These are phyloP conservation scores for Carabus problematicus DNA, from an alignment of 2,888 invertebrate genomes.

Conservation along the genomic window DNA sequence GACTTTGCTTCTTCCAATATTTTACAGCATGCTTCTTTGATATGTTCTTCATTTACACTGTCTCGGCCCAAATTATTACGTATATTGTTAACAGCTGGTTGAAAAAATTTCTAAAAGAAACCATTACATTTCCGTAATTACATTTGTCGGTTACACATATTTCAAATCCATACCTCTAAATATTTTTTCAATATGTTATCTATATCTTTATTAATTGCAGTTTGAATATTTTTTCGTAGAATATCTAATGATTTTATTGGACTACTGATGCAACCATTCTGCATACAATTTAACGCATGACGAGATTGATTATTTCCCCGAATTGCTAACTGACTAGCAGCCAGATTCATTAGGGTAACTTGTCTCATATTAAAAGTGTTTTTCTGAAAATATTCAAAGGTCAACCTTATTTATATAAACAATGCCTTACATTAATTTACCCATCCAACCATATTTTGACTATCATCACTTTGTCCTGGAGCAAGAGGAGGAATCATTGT, in stretches of 20 bases:
- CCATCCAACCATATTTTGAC: slow-evolving; percentile 60
- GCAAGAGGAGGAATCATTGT: slow-evolving; percentile 60
- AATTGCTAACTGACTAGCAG: slow-evolving; percentile 66
- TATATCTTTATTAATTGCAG: slow-evolving; percentile 79
- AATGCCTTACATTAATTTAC: slow-evolving; percentile 49
- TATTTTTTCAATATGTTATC: slow-evolving; percentile 79
- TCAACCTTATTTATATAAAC: slow-evolving; percentile 12
- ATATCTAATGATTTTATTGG: slow-evolving; percentile 78
- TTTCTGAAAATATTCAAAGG: slow-evolving; percentile 55
- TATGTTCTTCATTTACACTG: slow-evolving; percentile 78
- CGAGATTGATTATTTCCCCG: slow-evolving; percentile 63
- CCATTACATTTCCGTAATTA: neutral
- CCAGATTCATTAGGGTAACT: slow-evolving; percentile 74
- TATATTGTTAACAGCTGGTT: slow-evolving; percentile 80
- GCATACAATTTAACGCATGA: slow-evolving; percentile 55
- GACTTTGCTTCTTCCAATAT: slow-evolving; percentile 81
- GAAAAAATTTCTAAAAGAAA: slow-evolving; percentile 73
- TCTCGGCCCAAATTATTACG: slow-evolving; percentile 76
- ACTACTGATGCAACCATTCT: slow-evolving; percentile 64
- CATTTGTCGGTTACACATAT: neutral
- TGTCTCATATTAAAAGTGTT: slow-evolving; percentile 73
- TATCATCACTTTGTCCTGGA: slow-evolving; percentile 57
- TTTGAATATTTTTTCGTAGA: slow-evolving; percentile 77
- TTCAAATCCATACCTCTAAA: slow-evolving; percentile 66
- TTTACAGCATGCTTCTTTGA: slow-evolving; percentile 75